A percentile compares a stretch with the other conserved stretches of the same genome.
Conservation (phyloP, 2,888 invertebrate genomes). For the Ametastegia equiseti region DNA sequence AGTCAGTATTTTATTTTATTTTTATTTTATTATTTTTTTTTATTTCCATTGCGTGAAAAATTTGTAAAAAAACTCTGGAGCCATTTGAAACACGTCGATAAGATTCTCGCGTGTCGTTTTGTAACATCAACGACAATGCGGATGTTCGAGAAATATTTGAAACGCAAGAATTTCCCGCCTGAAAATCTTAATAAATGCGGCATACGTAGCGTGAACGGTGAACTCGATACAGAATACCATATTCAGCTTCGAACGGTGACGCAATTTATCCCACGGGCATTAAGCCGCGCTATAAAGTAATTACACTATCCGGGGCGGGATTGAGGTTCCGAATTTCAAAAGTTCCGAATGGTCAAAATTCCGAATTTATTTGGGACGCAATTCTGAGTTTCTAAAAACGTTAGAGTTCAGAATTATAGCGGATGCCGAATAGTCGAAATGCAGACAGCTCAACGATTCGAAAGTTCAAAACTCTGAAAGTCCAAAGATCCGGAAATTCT, state of each 20-base stretch:
- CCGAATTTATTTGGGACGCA: no score
- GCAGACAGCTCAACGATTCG: no score
- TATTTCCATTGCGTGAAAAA: no score
- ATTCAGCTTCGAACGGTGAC: not conserved
- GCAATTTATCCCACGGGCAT: slow-evolving; percentile 9
- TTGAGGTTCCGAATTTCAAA: no score
- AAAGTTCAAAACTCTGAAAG: no score
- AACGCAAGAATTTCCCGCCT: slow-evolving; percentile 38
- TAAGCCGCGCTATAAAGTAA: not conserved
- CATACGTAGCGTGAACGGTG: not conserved
- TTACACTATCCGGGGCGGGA: no score
- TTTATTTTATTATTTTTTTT: not conserved
- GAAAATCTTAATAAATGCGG: slow-evolving; percentile 28
- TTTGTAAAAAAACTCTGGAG: not conserved
- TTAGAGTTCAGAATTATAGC: no score
- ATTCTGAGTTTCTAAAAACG: no score
- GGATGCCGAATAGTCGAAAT: no score
- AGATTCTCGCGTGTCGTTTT: not conserved
- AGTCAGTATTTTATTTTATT: not conserved
- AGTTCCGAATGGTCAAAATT: no score
- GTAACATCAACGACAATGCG: not conserved
- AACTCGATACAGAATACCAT: not conserved
- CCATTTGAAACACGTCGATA: not conserved
- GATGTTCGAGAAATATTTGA: slow-evolving; percentile 27
- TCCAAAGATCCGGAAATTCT: no score